Base-by-base conservation (phyloP, 2,113 vertebrate species). In the Campylorhamphus procurvoides region DNA sequence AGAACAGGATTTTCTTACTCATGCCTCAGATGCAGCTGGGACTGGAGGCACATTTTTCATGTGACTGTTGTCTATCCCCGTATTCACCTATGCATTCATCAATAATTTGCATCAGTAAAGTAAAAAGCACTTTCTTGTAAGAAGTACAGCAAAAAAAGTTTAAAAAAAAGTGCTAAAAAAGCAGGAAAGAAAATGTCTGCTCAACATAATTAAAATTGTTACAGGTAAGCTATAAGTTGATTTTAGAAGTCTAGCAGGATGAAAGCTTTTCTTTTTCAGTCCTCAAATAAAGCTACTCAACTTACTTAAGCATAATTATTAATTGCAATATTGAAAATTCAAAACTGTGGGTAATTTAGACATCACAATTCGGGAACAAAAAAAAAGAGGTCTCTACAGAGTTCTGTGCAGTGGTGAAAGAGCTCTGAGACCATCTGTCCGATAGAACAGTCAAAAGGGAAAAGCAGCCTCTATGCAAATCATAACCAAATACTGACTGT, bases 191-290 rank as follows among this genome's bases (percentile, higher is more conserved):
- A 83, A 10, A 10, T 39, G 8, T 79, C 14, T 58, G 60, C 84
- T 68, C 78, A 96, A 69, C 47, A 73, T 87, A 95, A 91, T 89
- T 90, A 80, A 96, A 97, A 90, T 8, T 77, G 20, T 58, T 93
- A 40, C 83, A 67, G 66, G 23, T 91, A 73, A 87, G 20, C 5
- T 84, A 62, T 79, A 84, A 31, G 9, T 59, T 95, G 66, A 90
- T 92, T 87, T 96, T 84, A 85, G 55, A 95, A 92, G 39, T 91
- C 89, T 84, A n/a, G 10, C 24, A 76, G 17, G 18, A 90, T 20
- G 18, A 94, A 68, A 92, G 15, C 18, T 87, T 76, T 89, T 86
- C 27, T 89, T 87, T 97, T 94, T 79, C 20, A 79, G 77, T 71
- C 28, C 37, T 91, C 84, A 95, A 71, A 94, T 75, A 92, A 89